Percentiles rank a stretch among this genome's conserved stretches.
Conservation (phyloP, 1,140 invertebrate species). For the Drosophila virilis region DNA sequence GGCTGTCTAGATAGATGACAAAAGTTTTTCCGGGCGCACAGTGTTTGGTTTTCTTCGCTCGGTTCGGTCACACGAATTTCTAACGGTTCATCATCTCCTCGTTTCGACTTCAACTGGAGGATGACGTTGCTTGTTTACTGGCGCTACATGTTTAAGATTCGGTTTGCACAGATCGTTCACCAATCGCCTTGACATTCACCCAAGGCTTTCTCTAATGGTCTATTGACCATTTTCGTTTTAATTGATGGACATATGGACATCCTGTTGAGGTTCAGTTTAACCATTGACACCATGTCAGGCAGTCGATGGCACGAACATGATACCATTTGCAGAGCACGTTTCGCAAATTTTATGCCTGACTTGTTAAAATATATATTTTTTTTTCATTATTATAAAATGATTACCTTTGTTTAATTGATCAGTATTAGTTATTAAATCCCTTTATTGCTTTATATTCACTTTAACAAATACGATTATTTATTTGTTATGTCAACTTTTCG, state of each 20-base stretch:
- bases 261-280: slow-evolving; percentile 56
- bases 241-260: slow-evolving; percentile 76
- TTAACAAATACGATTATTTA: slow-evolving; percentile 23
- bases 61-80: slow-evolving; percentile 73
- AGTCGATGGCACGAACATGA: slow-evolving; percentile 47
- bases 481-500: slow-evolving; percentile 6
- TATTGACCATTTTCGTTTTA: slow-evolving; percentile 80
- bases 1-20: slow-evolving; percentile 59
- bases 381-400: slow-evolving; percentile 12
- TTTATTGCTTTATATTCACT: slow-evolving; percentile 29
- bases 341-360: not conserved
- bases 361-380: slow-evolving; percentile 10
- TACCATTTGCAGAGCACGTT: slow-evolving; percentile 39
- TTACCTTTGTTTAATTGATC: slow-evolving; percentile 28
- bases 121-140: slow-evolving; percentile 58
- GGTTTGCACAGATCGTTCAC: slow-evolving; percentile 26
- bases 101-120: slow-evolving; percentile 66
- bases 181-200: slow-evolving; percentile 65
- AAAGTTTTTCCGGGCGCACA: slow-evolving; percentile 34
- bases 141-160: slow-evolving; percentile 37
- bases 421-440: slow-evolving; percentile 22
- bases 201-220: slow-evolving; percentile 76
- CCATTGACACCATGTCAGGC: slow-evolving; percentile 72
- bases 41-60: slow-evolving; percentile 21
- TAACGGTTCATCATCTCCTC: slow-evolving; percentile 64